Conservation (phyloP, 1,140 invertebrate genomes). For the Rhysida immarginata region DNA sequence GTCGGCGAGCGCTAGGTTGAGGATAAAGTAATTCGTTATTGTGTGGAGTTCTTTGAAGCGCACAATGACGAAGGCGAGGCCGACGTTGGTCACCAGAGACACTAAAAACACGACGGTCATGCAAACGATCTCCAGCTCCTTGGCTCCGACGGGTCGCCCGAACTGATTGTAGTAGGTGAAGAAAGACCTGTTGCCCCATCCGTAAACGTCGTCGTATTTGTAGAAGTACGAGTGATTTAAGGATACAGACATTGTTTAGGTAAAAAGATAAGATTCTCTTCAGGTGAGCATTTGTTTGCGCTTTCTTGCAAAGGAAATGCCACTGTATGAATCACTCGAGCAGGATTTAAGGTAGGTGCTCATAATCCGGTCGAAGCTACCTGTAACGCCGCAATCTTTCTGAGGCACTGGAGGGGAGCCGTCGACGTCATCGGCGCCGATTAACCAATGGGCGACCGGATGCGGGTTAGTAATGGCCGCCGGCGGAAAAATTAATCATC, state of each 20-base stretch:
- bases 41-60: slow-evolving; percentile 12
- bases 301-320: too few relatives aligned
- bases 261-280: too few relatives aligned
- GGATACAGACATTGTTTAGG: not conserved
- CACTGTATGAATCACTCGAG: too few relatives aligned
- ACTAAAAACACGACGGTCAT: not conserved
- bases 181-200: not conserved
- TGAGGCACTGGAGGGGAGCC: too few relatives aligned
- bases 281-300: too few relatives aligned
- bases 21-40: slow-evolving; percentile 26
- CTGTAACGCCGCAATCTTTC: too few relatives aligned
- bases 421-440: too few relatives aligned
- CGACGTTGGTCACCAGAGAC: not conserved
- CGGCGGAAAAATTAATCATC: too few relatives aligned
- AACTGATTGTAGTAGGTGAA: not conserved
- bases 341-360: too few relatives aligned
- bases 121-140: not conserved
- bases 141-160: not conserved
- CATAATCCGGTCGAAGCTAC: too few relatives aligned
- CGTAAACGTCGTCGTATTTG: not conserved
- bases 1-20: slow-evolving; percentile 24
- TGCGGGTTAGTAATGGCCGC: too few relatives aligned
- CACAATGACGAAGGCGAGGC: not conserved
- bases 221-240: not conserved
- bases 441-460: too few relatives aligned